Conservation (phyloP, 1,140 invertebrate genomes). For the Streblospio benedicti region DNA sequence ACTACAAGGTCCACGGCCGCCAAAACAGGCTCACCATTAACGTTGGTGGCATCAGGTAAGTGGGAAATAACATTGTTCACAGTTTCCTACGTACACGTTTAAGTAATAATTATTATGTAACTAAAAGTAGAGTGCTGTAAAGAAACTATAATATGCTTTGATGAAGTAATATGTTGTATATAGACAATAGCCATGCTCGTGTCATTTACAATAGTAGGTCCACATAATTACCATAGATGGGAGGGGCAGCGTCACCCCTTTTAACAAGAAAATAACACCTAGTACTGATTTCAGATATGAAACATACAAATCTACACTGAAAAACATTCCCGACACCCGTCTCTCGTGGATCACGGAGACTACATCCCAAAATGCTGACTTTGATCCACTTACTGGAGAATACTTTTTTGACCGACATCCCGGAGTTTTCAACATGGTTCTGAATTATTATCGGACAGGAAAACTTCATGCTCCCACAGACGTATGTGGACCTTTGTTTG, state of each 20-base stretch:
- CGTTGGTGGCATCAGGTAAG: not conserved
- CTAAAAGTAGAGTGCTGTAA: too few relatives aligned
- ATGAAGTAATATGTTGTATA: too few relatives aligned
- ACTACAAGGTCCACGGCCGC: too few relatives aligned
- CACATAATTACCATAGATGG: too few relatives aligned
- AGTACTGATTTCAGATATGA: too few relatives aligned
- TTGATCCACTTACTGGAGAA: constrained; percentile 38
- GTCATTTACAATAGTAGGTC: too few relatives aligned
- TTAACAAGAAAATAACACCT: not conserved
- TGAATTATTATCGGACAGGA: constrained; percentile 46
- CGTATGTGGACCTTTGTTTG: constrained; percentile 44
- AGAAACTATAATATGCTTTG: too few relatives aligned
- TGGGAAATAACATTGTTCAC: too few relatives aligned
- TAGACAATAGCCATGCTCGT: too few relatives aligned
- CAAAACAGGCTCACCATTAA: constrained; percentile 20
- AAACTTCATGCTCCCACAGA: constrained; percentile 42
- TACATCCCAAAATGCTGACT: constrained; percentile 35
- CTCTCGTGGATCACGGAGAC: constrained; percentile 41
- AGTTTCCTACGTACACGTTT: too few relatives aligned
- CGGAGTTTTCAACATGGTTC: constrained; percentile 43
- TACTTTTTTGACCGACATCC: constrained; percentile 47
- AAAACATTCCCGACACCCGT: constrained; percentile 43
- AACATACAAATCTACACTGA: constrained; percentile 65
- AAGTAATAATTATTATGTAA: too few relatives aligned
- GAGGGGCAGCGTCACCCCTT: too few relatives aligned